Conservation (phyloP, 2,888 invertebrate species). For the Siphlonurus alternatus region DNA sequence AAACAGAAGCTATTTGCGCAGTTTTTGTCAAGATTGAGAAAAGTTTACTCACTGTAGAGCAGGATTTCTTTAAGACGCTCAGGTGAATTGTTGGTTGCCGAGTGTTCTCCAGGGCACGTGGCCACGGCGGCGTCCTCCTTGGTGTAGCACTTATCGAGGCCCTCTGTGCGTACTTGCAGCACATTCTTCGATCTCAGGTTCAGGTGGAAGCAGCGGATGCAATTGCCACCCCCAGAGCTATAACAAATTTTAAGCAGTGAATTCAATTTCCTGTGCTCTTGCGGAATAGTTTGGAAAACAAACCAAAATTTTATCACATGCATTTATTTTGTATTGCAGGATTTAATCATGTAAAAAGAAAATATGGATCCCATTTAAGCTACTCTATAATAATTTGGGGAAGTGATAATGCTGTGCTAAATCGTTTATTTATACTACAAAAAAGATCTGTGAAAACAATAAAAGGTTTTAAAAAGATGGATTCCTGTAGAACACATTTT, state of each 20-base stretch:
- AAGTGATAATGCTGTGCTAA: too few species aligned
- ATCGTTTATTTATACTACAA: too few species aligned
- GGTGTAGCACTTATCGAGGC: conserved; percentile 41
- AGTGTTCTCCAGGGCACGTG: conserved; percentile 34
- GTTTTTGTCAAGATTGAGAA: too few species aligned
- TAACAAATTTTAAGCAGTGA: conserved; percentile 15
- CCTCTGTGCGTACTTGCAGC: conserved; percentile 39
- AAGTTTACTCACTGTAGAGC: conserved; percentile 43
- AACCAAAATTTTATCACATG: too few species aligned
- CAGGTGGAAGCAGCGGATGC: conserved; percentile 42
- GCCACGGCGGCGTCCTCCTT: conserved; percentile 37
- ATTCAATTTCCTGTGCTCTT: too few species aligned
- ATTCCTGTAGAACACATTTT: too few species aligned
- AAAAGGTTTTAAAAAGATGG: too few species aligned
- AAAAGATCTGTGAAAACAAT: too few species aligned
- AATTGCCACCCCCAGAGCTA: conserved; percentile 36
- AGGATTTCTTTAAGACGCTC: conserved; percentile 28
- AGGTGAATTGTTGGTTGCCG: conserved; percentile 16
- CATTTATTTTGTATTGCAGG: not conserved
- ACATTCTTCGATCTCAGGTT: conserved; percentile 40
- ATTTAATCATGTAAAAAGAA: not conserved
- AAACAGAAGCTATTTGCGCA: too few species aligned
- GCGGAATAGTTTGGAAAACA: too few species aligned
- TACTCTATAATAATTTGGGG: too few species aligned
- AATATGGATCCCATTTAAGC: not conserved